Evolutionary conservation across 2,113 vertebrate species (phyloP).

Genomic region (Arizona elegans): DNA sequence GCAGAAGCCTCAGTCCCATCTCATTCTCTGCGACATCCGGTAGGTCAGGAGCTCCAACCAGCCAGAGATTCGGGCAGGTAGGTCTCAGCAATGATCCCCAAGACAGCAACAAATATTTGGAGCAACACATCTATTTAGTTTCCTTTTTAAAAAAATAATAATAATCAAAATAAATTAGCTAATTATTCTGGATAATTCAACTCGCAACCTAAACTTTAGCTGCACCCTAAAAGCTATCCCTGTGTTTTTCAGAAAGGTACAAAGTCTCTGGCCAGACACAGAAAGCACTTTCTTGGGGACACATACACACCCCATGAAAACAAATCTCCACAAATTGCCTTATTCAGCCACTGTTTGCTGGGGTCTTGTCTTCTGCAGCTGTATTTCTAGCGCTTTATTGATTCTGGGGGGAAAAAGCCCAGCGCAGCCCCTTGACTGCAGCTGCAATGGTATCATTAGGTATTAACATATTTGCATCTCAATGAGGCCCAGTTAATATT

Average conservation of each 20-base stretch:
- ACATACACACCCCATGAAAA: constrained; percentile 1
- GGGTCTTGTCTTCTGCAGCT: constrained; percentile 53
- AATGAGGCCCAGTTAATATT: constrained; percentile 74
- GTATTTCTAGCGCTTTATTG: constrained; percentile 56
- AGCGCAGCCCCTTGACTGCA: constrained; percentile 52
- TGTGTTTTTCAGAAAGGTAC: constrained; percentile 25
- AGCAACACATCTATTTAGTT: neutral
- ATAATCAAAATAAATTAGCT: neutral
- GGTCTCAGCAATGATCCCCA: neutral
- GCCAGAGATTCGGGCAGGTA: neutral
- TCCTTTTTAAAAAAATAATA: neutral
- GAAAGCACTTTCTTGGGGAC: neutral
- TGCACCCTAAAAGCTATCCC: constrained; percentile 26
- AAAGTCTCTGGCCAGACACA: constrained; percentile 1
- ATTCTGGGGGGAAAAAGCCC: constrained; percentile 14
- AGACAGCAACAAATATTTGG: neutral
- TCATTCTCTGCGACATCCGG: neutral
- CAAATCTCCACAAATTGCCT: constrained; percentile 19
- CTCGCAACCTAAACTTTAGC: neutral
- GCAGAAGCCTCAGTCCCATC: constrained; percentile 7
- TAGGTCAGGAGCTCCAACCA: neutral
- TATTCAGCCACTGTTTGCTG: constrained; percentile 16
- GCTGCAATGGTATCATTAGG: constrained; percentile 68
- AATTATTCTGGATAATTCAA: neutral
- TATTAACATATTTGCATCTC: constrained; percentile 68